Base-by-base conservation (phyloP, 2,113 vertebrate genomes). In the Equus quagga region DNA sequence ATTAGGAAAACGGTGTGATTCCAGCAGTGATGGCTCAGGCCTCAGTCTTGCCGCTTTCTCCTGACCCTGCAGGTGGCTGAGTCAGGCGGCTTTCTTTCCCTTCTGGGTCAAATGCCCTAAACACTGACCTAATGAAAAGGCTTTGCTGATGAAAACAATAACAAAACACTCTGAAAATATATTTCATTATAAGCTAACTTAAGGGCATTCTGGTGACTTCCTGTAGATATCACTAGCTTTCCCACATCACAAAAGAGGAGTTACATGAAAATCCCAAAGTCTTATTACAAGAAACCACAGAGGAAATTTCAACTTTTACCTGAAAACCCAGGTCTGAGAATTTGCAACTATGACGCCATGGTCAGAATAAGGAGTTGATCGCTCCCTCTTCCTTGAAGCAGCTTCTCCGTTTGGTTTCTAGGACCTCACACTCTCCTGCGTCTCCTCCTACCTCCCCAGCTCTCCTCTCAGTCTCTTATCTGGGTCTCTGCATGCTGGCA, bases 371-470 rank as follows among this genome's bases (percentile, higher is more conserved):
- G 44, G 94, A 23, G 64, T 10, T 12, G 51, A 11, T 44, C 46
- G 0, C 28, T 18, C 51, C 49, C 19, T 72, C 33, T 9, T 8
- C 18, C 41, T 88, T 31, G 70, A 26, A 41, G 75, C 8, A 44
- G 17, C 12, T 28, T n/a, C 76, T 69, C 31, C 54, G 3, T 49
- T 49, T 8, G 46, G 44, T 36, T 28, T 44, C 60, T 4, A 31
- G 75, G 62, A 44, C 51, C 51, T 36, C n/a, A 18, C 0, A 0
- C 14, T 4, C 12, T 54, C 26, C 76, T 13, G 2, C 17, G 17
- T 70, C 36, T 28, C 5, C 89, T 24, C 11, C 19, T 8, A 15
- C 13, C 3, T 26, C 2, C 12, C 36, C 9, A 21, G 73, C 24
- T 14, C 60, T 70, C 14, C 60, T 33, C 33, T 10, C 15, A 1